A percentile compares a stretch with the other conserved stretches of the same genome.
These are phyloP conservation scores for Pomacea maculata DNA, from an alignment of 1,140 invertebrate genomes.

Conservation along the genomic window DNA sequence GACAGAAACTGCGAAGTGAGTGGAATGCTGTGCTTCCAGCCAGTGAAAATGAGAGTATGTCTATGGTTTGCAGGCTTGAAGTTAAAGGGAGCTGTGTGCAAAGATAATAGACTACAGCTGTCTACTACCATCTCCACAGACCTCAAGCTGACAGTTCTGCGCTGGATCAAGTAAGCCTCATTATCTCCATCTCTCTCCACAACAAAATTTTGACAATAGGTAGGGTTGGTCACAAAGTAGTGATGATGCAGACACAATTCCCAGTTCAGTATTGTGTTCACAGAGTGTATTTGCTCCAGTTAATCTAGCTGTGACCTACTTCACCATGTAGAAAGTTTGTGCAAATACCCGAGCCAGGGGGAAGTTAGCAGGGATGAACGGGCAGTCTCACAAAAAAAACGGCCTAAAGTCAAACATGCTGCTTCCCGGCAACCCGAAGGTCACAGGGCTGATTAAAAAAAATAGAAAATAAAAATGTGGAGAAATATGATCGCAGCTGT, in stretches of 20 bases:
- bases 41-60: neutral
- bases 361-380: too few relatives aligned
- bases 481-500: too few relatives aligned
- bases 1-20: too few relatives aligned
- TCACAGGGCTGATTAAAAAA: too few relatives aligned
- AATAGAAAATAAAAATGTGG: too few relatives aligned
- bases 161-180: conserved; percentile 78
- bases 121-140: conserved; percentile 95
- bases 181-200: neutral
- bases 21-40: neutral
- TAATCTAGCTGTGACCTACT: too few relatives aligned
- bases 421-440: too few relatives aligned
- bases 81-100: conserved; percentile 92
- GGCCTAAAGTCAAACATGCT: too few relatives aligned
- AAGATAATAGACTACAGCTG: conserved; percentile 88
- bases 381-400: too few relatives aligned
- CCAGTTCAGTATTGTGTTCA: neutral
- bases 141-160: conserved; percentile 84
- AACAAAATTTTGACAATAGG: neutral
- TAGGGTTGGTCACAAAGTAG: neutral
- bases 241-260: neutral
- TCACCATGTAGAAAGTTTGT: too few relatives aligned
- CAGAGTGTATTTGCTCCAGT: too few relatives aligned
- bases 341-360: too few relatives aligned
- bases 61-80: conserved; percentile 76